Evolutionary conservation across 2,113 vertebrate genomes (phyloP), one percentile per base, ranked within the genome.

Genomic region (Hirundichthys speculiger): DNA sequence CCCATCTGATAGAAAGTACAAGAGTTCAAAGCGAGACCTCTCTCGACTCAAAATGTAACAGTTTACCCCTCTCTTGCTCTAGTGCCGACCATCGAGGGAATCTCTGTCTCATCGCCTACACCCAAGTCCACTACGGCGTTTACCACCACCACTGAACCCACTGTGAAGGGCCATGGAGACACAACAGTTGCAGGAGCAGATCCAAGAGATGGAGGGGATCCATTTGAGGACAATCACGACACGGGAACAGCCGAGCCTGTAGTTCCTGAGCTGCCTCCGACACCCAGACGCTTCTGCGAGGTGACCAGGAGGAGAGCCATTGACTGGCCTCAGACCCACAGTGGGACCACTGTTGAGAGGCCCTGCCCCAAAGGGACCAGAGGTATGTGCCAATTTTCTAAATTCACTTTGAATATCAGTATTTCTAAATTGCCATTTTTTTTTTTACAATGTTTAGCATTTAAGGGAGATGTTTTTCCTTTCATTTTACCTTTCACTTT

Each of bases 311-410:
- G 90, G 67, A 92, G 94, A 83, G 94, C 94, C n/a, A 98, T 99
- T 70, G 93, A 92, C 87, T 99, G 97, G 98, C 98, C 98, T 67
- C 95, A 96, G 86, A 96, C 95, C 42, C 96, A 98, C 88, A 94
- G 95, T 64, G 95, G 96, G 60, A 93, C 89, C 81, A 91, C 94
- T 34, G 95, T 98, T 79, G 98, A 99, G 85, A 93, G 98, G n/a
- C 98, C 98, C 1, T 99, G 98, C 75, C 98, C 98, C 63, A 99
- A 96, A 91, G 98, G 98, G 78, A 98, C 97, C 53, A 93, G 93
- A 95, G 97, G 97, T 99, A 94, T 4, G n/a, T 7, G 19, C 4
- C 2, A 16, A 18, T 61, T 21, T 4, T 42, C 13, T 38, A 18
- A 25, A 18, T 47, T 45, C 39, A 46, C 22, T 67, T 56, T 3